A percentile compares a stretch with the other conserved stretches of the same genome.
Evolutionary conservation across 2,797 vertebrate species (phyloP).

Genomic region (Gephyroberyx darwinii): DNA sequence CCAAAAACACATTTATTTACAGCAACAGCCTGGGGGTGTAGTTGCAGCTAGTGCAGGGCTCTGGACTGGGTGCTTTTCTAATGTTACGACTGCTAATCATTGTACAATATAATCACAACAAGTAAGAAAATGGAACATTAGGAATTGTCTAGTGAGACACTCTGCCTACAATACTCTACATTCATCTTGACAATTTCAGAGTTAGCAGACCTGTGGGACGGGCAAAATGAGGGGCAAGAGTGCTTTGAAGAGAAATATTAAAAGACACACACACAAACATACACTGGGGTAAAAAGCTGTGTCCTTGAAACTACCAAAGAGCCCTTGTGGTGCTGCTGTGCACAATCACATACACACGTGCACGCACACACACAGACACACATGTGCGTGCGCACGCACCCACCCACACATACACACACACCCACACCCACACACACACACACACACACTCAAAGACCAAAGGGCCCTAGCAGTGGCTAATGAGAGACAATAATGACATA

Average conservation of each 20-base stretch:
- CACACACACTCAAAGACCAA: not conserved
- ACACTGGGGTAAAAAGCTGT: constrained; percentile 24
- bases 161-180: not conserved
- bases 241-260: not conserved
- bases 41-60: not conserved
- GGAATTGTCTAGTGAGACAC: not conserved
- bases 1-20: constrained; percentile 15
- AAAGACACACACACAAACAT: not conserved
- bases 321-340: constrained; percentile 15
- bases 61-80: constrained; percentile 6
- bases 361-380: not conserved
- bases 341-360: not conserved
- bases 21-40: constrained; percentile 10
- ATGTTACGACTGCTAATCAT: constrained; percentile 11
- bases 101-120: constrained; percentile 22
- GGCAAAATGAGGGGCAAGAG: not conserved
- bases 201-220: not conserved
- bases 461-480: too few relatives aligned
- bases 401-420: not conserved
- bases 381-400: not conserved
- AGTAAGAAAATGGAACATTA: not conserved
- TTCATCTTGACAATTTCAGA: not conserved
- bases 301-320: constrained; percentile 52
- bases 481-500: not conserved
- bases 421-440: constrained; percentile 3